These are phyloP conservation scores for Noctua pronuba DNA, from an alignment of 2,888 invertebrate genomes.

Conservation along the genomic window DNA sequence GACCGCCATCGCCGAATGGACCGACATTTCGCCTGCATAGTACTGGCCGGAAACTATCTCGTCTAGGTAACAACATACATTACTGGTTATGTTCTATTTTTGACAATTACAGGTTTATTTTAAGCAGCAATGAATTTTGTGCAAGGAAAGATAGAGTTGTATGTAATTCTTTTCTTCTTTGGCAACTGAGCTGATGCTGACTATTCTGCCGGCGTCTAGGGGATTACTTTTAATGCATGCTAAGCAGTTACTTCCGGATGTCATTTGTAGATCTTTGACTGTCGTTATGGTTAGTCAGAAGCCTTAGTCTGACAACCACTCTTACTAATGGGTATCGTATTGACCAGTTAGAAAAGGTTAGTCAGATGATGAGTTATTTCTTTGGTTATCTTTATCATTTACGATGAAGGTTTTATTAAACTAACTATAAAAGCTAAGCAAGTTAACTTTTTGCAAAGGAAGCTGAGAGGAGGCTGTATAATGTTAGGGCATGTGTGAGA, in stretches of 20 bases:
- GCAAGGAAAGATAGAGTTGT: neutral
- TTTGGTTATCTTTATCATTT: constrained; percentile 9
- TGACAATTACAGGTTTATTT: neutral
- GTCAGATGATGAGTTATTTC: neutral
- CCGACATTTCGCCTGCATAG: constrained; percentile 49
- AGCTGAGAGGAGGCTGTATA: constrained; percentile 39
- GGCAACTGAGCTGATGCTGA: neutral
- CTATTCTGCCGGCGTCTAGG: neutral
- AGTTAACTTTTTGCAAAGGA: constrained; percentile 13
- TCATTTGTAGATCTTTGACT: neutral
- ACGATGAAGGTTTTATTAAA: constrained; percentile 29
- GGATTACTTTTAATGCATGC: neutral
- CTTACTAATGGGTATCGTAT: neutral
- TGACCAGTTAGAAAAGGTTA: neutral
- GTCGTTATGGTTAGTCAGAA: neutral
- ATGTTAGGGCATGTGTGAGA: constrained; percentile 26
- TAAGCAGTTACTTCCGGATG: neutral
- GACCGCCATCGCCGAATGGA: constrained; percentile 55
- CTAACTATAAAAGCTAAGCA: constrained; percentile 26
- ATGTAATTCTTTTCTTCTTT: neutral
- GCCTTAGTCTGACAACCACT: neutral
- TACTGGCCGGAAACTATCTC: constrained; percentile 43
- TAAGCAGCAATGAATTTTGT: constrained; percentile 8
- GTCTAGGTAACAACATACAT: constrained; percentile 19
- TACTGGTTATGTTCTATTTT: constrained; percentile 7